Evolutionary conservation across 2,888 invertebrate species (phyloP).

Genomic region (Loripinus fragilis): DNA sequence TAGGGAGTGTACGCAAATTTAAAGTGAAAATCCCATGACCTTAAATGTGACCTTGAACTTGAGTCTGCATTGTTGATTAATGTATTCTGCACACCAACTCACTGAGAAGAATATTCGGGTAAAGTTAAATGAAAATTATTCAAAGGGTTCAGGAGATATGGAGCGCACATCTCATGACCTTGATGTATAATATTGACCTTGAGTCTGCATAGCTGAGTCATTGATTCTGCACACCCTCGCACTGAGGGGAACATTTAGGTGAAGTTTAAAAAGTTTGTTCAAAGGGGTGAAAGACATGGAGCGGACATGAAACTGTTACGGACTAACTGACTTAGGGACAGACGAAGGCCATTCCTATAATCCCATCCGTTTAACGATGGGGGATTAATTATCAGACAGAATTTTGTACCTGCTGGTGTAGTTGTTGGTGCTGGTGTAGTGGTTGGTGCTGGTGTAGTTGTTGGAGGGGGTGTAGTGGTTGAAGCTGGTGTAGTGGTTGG

Average conservation of each 20-base stretch:
- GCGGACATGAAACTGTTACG: neutral
- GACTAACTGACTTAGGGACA: too few relatives aligned
- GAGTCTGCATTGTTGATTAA: neutral
- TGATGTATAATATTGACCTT: neutral
- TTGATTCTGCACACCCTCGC: neutral
- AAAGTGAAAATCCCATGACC: neutral
- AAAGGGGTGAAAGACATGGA: neutral
- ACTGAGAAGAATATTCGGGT: neutral
- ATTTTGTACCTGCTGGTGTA: too few relatives aligned
- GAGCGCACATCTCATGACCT: neutral
- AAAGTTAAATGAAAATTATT: neutral
- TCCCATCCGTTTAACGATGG: too few relatives aligned
- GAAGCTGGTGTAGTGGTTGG: too few relatives aligned
- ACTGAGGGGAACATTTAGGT: neutral
- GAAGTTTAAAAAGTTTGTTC: neutral
- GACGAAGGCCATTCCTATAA: too few relatives aligned
- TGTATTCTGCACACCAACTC: neutral
- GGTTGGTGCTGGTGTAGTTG: too few relatives aligned
- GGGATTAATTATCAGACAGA: too few relatives aligned
- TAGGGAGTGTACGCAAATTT: neutral
- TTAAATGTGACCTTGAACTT: neutral
- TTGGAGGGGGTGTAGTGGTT: too few relatives aligned
- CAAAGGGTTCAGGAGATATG: neutral
- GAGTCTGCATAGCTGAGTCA: neutral
- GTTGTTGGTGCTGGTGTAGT: too few relatives aligned